phyloP scores from a whole-genome alignment of 1,140 invertebrate species.

The Bombus huntii region DNA sequence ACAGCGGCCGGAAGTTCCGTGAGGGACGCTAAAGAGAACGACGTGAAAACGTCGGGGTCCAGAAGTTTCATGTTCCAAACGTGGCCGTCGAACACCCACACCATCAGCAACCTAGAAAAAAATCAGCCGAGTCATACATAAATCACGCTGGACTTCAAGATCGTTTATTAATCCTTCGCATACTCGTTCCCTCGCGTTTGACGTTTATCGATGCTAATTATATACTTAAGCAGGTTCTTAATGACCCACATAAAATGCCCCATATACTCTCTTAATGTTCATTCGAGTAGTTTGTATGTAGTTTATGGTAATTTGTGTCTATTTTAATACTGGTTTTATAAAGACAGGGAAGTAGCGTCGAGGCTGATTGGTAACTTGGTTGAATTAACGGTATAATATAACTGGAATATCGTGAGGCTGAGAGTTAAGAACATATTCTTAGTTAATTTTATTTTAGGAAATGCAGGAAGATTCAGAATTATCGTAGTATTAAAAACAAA shows the following conservation, averaged over 20 bases:
- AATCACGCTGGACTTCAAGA: not conserved
- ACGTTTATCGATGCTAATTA: not conserved
- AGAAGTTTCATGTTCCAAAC: conserved; percentile 92
- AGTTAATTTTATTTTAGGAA: too few species aligned
- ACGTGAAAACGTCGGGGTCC: conserved; percentile 91
- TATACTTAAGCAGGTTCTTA: not conserved
- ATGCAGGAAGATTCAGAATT: too few species aligned
- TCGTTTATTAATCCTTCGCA: not conserved
- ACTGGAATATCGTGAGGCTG: not conserved
- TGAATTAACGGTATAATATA: not conserved
- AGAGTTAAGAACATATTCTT: too few species aligned
- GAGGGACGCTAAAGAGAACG: conserved; percentile 92
- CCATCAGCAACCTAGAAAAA: conserved; percentile 88
- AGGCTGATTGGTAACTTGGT: too few species aligned
- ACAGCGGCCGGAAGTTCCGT: conserved; percentile 93
- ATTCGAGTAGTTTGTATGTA: not conserved
- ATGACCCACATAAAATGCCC: not conserved
- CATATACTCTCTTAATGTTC: too few species aligned
- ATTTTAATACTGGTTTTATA: not conserved
- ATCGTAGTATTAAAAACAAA: too few species aligned
- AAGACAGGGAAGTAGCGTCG: not conserved
- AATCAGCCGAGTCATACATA: not conserved
- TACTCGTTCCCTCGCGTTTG: not conserved
- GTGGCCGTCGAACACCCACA: conserved; percentile 93
- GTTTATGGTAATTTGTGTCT: not conserved